phyloP scores from a whole-genome alignment of 2,797 vertebrate genomes.

The Adrianichthys oophorus region DNA sequence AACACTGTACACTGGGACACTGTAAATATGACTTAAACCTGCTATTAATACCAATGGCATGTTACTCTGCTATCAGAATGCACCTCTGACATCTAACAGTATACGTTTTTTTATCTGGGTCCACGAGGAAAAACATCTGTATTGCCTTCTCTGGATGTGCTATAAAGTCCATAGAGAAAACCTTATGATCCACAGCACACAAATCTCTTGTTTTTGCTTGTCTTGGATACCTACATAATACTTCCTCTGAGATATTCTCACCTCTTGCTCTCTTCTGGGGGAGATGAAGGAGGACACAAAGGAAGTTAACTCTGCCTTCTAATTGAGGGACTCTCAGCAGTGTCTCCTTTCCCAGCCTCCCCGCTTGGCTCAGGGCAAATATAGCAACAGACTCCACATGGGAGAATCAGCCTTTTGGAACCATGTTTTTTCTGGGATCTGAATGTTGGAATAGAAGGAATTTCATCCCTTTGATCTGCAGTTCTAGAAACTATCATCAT shows the following conservation, averaged over 20 bases:
- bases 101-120: too few relatives aligned
- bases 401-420: slow-evolving; percentile 33
- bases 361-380: slow-evolving; percentile 48
- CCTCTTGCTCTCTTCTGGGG: slow-evolving; percentile 7
- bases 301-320: slow-evolving; percentile 32
- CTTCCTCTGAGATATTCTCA: slow-evolving; percentile 14
- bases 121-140: too few relatives aligned
- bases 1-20: too few relatives aligned
- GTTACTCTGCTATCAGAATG: too few relatives aligned
- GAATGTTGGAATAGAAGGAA: slow-evolving; percentile 36
- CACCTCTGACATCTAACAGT: too few relatives aligned
- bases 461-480: slow-evolving; percentile 47
- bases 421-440: slow-evolving; percentile 55
- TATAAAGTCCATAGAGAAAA: too few relatives aligned
- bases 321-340: slow-evolving; percentile 60
- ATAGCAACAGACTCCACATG: slow-evolving; percentile 62
- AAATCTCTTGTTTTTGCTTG: neutral
- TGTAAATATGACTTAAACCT: too few relatives aligned
- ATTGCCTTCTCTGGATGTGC: too few relatives aligned
- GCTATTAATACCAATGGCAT: too few relatives aligned
- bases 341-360: slow-evolving; percentile 62
- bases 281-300: slow-evolving; percentile 13
- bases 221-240: slow-evolving; percentile 5
- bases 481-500: slow-evolving; percentile 27
- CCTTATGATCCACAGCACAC: neutral